Conservation (phyloP, 2,888 invertebrate genomes). For the Synanthedon tipuliformis region DNA sequence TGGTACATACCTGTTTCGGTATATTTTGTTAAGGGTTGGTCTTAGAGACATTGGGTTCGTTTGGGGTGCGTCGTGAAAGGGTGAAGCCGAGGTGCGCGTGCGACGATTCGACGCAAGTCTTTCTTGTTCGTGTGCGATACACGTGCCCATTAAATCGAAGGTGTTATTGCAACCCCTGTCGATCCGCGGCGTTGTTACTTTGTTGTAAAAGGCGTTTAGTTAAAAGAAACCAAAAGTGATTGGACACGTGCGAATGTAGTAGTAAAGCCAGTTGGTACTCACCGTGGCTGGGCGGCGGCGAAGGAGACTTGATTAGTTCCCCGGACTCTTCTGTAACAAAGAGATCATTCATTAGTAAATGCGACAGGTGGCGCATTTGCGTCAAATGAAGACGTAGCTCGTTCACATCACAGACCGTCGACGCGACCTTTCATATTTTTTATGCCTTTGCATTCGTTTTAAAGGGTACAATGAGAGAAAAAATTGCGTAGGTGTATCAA, state of each 20-base stretch:
- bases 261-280: conserved; percentile 30
- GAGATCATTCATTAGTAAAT: background rate
- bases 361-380: background rate
- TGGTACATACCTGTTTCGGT: too few relatives aligned
- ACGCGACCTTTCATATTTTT: conserved; percentile 19
- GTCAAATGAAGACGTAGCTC: conserved; percentile 13
- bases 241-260: background rate
- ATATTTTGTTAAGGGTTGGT: background rate
- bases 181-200: too few relatives aligned
- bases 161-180: too few relatives aligned
- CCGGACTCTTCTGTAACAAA: conserved; percentile 65
- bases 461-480: conserved; percentile 36
- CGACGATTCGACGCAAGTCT: background rate
- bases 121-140: background rate
- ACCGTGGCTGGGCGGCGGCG: conserved; percentile 82
- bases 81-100: background rate
- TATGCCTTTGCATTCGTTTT: conserved; percentile 8
- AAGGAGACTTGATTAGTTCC: conserved; percentile 81
- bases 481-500: conserved; percentile 12
- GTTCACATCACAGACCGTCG: conserved; percentile 47
- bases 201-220: too few relatives aligned
- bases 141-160: background rate
- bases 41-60: background rate
- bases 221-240: too few relatives aligned
- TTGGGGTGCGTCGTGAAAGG: background rate